Evolutionary conservation across 2,888 invertebrate genomes (phyloP), one percentile per base, ranked within the genome.

Genomic region (Lithosia quadra): DNA sequence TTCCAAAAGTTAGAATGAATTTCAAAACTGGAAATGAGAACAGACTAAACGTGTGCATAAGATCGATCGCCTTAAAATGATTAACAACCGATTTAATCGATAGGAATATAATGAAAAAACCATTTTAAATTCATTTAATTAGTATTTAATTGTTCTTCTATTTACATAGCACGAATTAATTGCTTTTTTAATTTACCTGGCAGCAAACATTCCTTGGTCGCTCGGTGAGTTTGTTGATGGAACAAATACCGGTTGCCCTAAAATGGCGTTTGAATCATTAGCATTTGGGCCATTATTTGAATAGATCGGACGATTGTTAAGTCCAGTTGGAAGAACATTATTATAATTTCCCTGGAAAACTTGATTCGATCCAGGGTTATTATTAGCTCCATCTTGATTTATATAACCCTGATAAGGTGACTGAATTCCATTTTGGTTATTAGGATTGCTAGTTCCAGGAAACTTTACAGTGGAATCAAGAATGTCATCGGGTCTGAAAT

Each of bases 241-340:
- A n/a, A 85, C 70, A 53, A 73, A 34, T 22, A 86, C 88, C 10
- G 83, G 84, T 71, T 78, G 82, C 22, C 84, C 87, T 62, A 82
- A 73, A 66, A 86, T 85, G 7, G 79, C 80, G 10, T 65, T 74
- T 9, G 63, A 63, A 10, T 64, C 59, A 65, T 74, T 74, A 73
- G 72, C 59, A 39, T 69, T 74, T 59, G 74, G 71, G 24, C 59
- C 63, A 65, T 63, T 69, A 68, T 43, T 63, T 22, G 61, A 39
- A 62, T 59, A 28, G 28, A 24, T 34, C 10, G 62, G 65, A 8
- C 58, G 53, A 67, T 62, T 65, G 28, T 64, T 64, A 0, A 66
- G 63, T 49, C 62, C 63, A 61, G 56, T 71, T 71, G 61, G 67
- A 67, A 59, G 65, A 28, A 34, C n/a, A 36, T 67, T 66, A 69